phyloP scores from a whole-genome alignment of 2,113 vertebrate genomes.

The Picathartes gymnocephalus region DNA sequence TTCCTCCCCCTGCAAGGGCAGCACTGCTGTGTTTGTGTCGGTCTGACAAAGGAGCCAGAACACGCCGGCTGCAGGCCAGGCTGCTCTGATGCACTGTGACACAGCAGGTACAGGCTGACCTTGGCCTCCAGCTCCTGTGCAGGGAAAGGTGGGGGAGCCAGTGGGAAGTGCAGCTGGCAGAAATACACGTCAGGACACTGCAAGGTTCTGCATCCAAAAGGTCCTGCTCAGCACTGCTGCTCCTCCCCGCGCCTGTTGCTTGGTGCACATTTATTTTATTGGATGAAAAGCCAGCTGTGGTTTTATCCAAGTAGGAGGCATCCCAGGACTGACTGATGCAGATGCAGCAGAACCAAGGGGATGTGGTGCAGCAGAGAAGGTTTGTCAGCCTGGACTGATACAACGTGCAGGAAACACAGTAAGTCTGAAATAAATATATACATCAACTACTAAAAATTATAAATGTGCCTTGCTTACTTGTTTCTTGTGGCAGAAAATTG shows the following conservation, averaged over 20 bases:
- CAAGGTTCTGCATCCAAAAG: not conserved
- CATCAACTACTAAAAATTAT: not conserved
- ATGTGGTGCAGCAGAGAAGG: not conserved
- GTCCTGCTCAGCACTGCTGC: not conserved
- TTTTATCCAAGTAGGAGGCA: not conserved
- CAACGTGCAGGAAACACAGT: not conserved
- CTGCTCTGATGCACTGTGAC: not conserved
- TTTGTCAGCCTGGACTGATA: not conserved
- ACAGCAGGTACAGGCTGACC: not conserved
- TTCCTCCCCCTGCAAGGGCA: not conserved
- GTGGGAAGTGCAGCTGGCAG: not conserved
- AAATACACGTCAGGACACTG: not conserved
- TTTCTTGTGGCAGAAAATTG: not conserved
- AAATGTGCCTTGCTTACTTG: not conserved
- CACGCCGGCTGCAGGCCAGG: not conserved
- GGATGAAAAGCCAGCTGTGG: not conserved
- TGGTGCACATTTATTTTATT: not conserved
- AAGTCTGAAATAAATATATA: not conserved
- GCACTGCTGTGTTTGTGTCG: not conserved
- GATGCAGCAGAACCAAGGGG: not conserved
- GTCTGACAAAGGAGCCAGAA: not conserved
- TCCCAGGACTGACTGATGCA: not conserved
- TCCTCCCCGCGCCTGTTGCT: not conserved
- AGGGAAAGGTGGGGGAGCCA: not conserved
- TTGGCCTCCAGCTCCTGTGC: not conserved